These are phyloP conservation scores for Prionailurus bengalensis DNA, from an alignment of 2,113 vertebrate species.

Conservation along the genomic window DNA sequence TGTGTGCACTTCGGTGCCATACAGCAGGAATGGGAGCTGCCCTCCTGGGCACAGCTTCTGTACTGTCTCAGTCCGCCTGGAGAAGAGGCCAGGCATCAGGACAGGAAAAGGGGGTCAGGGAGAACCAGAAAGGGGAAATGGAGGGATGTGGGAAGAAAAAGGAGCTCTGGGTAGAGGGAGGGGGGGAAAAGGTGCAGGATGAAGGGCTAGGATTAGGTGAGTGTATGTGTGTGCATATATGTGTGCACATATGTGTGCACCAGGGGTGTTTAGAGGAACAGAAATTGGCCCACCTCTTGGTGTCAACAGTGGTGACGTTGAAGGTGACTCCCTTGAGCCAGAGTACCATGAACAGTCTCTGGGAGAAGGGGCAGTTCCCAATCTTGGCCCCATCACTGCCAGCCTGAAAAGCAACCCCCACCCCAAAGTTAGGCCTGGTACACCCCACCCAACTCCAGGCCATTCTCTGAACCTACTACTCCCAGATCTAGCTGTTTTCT, in stretches of 20 bases:
- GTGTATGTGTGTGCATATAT: background rate
- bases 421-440: conserved; percentile 46
- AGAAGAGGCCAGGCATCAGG: background rate
- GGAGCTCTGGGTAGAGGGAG: background rate
- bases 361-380: conserved; percentile 96
- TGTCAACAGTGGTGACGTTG: conserved; percentile 95
- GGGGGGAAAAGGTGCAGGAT: background rate
- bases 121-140: background rate
- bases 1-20: conserved; percentile 93
- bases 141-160: background rate
- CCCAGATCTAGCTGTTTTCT: background rate
- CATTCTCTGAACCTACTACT: background rate
- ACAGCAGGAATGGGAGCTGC: conserved; percentile 94
- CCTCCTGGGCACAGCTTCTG: conserved; percentile 94
- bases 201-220: background rate
- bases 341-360: conserved; percentile 96
- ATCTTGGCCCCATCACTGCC: conserved; percentile 95
- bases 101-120: background rate
- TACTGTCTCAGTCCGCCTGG: conserved; percentile 93
- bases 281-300: conserved; percentile 90
- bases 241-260: background rate
- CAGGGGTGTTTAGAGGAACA: background rate
- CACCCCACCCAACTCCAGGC: background rate
- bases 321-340: conserved; percentile 96
- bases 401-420: conserved; percentile 87